Conservation (phyloP, 2,113 vertebrate genomes). For the Rostratula benghalensis region DNA sequence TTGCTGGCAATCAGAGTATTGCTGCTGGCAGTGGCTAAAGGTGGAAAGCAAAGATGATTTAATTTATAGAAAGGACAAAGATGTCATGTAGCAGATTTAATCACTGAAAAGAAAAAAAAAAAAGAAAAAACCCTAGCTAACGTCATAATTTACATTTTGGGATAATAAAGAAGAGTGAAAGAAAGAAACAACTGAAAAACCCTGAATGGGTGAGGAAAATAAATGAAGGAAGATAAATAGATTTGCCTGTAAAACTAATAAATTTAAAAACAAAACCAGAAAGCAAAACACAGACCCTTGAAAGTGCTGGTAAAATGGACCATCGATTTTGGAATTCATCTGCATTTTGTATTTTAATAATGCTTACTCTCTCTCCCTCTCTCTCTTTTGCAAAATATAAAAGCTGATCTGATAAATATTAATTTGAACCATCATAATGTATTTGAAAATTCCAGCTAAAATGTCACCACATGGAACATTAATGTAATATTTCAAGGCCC, state of each 20-base stretch:
- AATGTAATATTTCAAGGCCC: conserved; percentile 99
- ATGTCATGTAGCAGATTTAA: conserved; percentile 87
- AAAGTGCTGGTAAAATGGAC: conserved; percentile 86
- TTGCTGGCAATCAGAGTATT: conserved; percentile 69
- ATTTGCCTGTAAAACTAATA: conserved; percentile 84
- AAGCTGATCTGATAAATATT: conserved; percentile 99
- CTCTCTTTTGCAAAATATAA: conserved; percentile 99
- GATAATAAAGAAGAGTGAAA: conserved; percentile 81
- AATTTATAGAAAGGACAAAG: conserved; percentile 86
- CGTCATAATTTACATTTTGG: conserved; percentile 84
- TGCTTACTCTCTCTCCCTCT: conserved; percentile 77
- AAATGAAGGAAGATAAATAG: conserved; percentile 74
- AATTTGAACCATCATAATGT: conserved; percentile 99
- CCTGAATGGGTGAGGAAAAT: conserved; percentile 58
- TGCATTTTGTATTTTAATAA: conserved; percentile 96
- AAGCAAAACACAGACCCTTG: conserved; percentile 79
- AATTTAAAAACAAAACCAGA: conserved; percentile 84
- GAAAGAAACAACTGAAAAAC: conserved; percentile 72
- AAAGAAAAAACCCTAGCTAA: conserved; percentile 75
- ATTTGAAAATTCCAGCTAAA: conserved; percentile 99
- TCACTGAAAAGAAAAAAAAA: conserved; percentile 80
- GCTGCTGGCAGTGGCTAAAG: conserved; percentile 77
- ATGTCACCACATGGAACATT: conserved; percentile 99
- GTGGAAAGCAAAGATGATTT: conserved; percentile 83
- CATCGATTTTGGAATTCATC: conserved; percentile 88